These are phyloP conservation scores for Pipistrellus pipistrellus DNA, from an alignment of 2,797 vertebrate species.

Conservation along the genomic window DNA sequence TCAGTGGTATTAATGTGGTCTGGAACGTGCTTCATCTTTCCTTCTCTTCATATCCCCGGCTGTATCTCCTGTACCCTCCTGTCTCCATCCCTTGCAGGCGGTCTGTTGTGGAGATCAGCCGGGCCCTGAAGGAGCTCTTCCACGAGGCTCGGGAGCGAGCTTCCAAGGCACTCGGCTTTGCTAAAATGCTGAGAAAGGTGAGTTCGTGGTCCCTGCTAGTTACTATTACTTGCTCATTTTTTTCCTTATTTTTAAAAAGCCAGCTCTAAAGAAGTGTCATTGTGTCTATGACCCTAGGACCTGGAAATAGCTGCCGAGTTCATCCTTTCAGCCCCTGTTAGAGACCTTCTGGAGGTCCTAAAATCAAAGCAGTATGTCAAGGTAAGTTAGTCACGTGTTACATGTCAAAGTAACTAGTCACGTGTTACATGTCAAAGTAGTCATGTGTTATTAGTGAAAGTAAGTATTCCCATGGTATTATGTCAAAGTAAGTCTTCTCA, in stretches of 20 bases:
- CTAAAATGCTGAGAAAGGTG: conserved; percentile 99
- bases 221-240: not conserved
- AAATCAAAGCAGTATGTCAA: conserved; percentile 94
- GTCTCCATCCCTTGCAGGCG: conserved; percentile 89
- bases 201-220: not conserved
- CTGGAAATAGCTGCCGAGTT: conserved; percentile 98
- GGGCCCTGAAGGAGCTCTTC: conserved; percentile 98
- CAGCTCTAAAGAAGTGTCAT: conserved; percentile 70
- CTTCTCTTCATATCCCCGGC: not conserved
- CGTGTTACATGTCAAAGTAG: conserved; percentile 89
- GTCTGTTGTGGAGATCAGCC: conserved; percentile 97
- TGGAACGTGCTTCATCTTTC: not conserved
- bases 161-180: conserved; percentile 98
- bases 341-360: conserved; percentile 92
- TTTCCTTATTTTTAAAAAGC: not conserved
- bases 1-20: not conserved
- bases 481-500: conserved; percentile 91
- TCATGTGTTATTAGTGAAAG: conserved; percentile 91
- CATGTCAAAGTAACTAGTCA: conserved; percentile 90
- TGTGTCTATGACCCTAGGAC: conserved; percentile 90
- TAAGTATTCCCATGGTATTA: conserved; percentile 86
- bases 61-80: not conserved
- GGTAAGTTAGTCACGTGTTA: conserved; percentile 86
- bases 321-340: conserved; percentile 92
- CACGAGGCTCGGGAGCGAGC: conserved; percentile 98